These are phyloP conservation scores for Grammomys surdaster DNA, from an alignment of 2,113 vertebrate genomes.

Conservation along the genomic window DNA sequence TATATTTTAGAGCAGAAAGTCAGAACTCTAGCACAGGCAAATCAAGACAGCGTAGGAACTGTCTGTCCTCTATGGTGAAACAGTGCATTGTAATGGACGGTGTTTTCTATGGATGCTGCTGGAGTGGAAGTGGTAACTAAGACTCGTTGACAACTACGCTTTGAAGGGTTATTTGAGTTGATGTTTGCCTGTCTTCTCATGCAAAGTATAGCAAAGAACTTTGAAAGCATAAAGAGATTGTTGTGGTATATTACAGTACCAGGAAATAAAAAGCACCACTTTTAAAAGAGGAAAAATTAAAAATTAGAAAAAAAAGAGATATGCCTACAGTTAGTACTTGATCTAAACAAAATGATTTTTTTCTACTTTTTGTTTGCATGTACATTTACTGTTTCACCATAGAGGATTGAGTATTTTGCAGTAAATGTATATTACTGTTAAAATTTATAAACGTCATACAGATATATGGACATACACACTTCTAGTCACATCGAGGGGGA, in stretches of 20 bases:
- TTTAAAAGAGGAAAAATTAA: neutral
- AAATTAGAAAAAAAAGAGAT: neutral
- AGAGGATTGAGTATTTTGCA: neutral
- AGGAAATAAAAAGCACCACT: neutral
- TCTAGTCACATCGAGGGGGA: neutral
- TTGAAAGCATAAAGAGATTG: neutral
- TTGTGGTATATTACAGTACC: neutral
- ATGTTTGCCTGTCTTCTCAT: neutral
- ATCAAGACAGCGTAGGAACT: neutral
- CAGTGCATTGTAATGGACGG: no score
- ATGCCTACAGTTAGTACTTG: neutral
- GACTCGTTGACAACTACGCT: neutral
- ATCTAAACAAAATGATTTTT: neutral
- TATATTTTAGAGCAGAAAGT: neutral
- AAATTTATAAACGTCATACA: neutral
- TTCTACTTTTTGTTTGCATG: neutral
- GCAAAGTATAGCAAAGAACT: neutral
- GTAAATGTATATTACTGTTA: neutral
- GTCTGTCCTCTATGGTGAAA: neutral
- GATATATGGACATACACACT: no score
- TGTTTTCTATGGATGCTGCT: neutral
- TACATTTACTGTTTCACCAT: neutral
- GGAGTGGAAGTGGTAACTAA: accelerated
- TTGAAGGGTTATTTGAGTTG: neutral
- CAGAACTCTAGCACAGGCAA: neutral